Evolutionary conservation across 2,888 invertebrate genomes (phyloP), one percentile per base, ranked within the genome.

Genomic region (Drosophila fungiperda): DNA sequence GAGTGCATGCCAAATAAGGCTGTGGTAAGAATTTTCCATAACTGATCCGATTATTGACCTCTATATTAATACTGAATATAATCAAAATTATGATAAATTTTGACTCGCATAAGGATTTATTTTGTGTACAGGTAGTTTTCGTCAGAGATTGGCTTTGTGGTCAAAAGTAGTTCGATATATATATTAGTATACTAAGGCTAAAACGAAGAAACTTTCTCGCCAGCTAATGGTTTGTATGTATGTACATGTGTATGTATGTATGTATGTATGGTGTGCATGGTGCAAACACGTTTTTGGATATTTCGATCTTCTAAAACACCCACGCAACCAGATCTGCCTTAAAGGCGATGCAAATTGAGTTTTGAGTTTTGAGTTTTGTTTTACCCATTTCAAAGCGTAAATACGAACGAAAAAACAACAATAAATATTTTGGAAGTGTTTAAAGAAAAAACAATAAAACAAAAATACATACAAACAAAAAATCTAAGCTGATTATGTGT

Each of bases 401-500:
- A 68, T 35, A 32, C 11, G 20, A 53, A 15, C 15, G 11, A 32
- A n/a, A 32, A 23, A 67, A 33, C 26, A 29, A 45, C 32, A 60
- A n/a, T 42, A 12, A 35, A 53, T 53, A 63, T 49, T 40, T 33
- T 63, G 49, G 63, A 42, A 42, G 40, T 45, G 54, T 50, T 55
- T 12, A 49, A 49, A 52, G 26, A 29, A 63, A 52, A 53, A 69
- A 49, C 12, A 72, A 70, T 72, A 71, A 53, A 54, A 55, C 35
- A 38, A 48, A 53, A 42, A 57, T n/a, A 20, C 57, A 53, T 42
- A 45, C n/a, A 36, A 29, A 36, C 20, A 36, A 20, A 40, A 69
- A 36, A 54, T 33, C 32, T 83, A 83, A 83, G 84, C 85, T 83
- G 81, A 77, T 85, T 83, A 84, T 79, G 75, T 76, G 69, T 48